A percentile compares a stretch with the other conserved stretches of the same genome.
phyloP scores from a whole-genome alignment of 2,113 vertebrate species.

The Plecturocebus donacophilus region DNA sequence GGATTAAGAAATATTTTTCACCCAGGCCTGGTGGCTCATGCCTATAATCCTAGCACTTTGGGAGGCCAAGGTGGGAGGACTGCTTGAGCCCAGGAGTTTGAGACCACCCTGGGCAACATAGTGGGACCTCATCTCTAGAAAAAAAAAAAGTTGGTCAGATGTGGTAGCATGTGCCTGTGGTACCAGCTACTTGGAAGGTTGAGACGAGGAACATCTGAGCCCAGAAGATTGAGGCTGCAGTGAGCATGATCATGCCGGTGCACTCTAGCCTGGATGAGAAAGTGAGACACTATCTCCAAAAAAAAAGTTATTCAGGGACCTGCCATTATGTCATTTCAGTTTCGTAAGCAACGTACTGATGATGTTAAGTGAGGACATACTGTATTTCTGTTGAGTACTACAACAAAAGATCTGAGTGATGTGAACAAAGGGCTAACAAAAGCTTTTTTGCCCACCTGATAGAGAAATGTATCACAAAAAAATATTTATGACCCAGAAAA shows the following conservation, averaged over 20 bases:
- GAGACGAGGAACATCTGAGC: too few relatives aligned
- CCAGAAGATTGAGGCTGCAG: too few relatives aligned
- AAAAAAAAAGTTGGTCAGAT: not conserved
- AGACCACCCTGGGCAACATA: too few relatives aligned
- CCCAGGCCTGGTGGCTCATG: too few relatives aligned
- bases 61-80: too few relatives aligned
- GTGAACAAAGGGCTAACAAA: not conserved
- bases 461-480: not conserved
- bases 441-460: not conserved
- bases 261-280: too few relatives aligned
- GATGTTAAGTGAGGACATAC: not conserved
- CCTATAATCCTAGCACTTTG: too few relatives aligned
- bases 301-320: not conserved
- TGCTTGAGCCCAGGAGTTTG: too few relatives aligned
- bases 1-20: not conserved
- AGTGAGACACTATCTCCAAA: too few relatives aligned
- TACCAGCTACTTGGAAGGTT: too few relatives aligned
- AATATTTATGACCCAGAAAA: constrained; percentile 16
- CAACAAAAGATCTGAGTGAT: not conserved
- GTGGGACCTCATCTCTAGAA: not conserved
- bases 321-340: not conserved
- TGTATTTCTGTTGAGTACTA: not conserved
- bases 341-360: not conserved
- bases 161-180: too few relatives aligned
- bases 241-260: too few relatives aligned